Percentiles rank a stretch among this genome's conserved stretches.
These are phyloP conservation scores for Odontothrips loti DNA, from an alignment of 2,888 invertebrate species.

Conservation along the genomic window DNA sequence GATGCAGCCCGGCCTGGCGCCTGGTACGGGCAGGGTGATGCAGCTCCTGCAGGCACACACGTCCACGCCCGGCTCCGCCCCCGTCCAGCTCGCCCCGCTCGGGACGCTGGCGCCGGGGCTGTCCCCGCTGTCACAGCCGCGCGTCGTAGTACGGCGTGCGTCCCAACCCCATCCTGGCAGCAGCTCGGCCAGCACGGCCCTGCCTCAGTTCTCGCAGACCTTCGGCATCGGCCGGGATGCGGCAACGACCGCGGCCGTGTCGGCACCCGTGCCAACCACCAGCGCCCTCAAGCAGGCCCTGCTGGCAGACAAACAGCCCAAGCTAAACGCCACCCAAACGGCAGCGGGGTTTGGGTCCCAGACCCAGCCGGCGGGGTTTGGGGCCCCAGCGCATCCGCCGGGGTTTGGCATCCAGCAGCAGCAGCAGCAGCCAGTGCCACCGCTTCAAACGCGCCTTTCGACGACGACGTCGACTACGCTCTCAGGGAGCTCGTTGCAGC, in stretches of 20 bases:
- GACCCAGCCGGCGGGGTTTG: conserved; percentile 20
- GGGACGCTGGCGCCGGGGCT: not conserved
- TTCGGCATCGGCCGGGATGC: not conserved
- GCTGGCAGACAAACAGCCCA: not conserved
- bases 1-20: not conserved
- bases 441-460: not conserved
- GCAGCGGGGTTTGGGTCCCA: conserved; percentile 21
- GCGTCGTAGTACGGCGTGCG: not conserved
- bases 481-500: not conserved
- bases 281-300: conserved; percentile 11
- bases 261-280: not conserved
- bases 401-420: conserved; percentile 3
- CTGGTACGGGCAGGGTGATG: not conserved
- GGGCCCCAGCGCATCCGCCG: conserved; percentile 16
- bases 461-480: not conserved
- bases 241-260: not conserved
- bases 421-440: not conserved
- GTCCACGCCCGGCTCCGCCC: too few species aligned
- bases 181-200: not conserved
- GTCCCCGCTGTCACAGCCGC: not conserved
- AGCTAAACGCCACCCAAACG: not conserved
- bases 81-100: too few species aligned
- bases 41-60: not conserved
- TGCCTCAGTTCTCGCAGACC: not conserved
- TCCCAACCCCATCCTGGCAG: too few species aligned